Evolutionary conservation across 2,113 vertebrate genomes (phyloP), one percentile per base, ranked within the genome.

Genomic region (Bos javanicus): DNA sequence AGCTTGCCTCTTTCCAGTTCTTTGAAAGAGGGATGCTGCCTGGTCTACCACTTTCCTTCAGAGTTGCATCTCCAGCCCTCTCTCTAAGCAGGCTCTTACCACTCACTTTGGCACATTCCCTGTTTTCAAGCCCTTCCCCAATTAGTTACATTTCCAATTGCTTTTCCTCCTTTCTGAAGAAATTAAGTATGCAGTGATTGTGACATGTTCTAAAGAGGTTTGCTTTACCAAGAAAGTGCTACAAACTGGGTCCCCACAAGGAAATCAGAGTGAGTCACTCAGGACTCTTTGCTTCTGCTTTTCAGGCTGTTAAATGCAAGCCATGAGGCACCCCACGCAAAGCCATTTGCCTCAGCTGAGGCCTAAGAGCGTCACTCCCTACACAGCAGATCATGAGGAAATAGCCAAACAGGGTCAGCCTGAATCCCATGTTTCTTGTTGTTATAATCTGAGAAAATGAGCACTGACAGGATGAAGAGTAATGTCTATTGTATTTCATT

Each of bases 81-180:
- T 16, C 8, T 10, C 46, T 23, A 23, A 5, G 9, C 15, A 30
- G 43, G 3, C 39, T 90, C 46, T 36, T 33, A 33, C 17, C 36
- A 57, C 12, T 52, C 71, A 62, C 7, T 46, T 88, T 64, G 23
- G 48, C 6, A 54, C 43, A 36, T 48, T 52, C 6, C 46, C 33
- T 36, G 1, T 46, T 86, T 88, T 57, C 21, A 86, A 80, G 16
- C 14, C 60, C 50, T 62, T 64, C 46, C 95, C 43, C 36, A 57
- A 19, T 16, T 74, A 81, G 39, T 33, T 59, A 48, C 48, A 33
- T 4, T 12, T 46, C 17, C n/a, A 93, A 25, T 50, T 57, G 46
- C 13, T 81, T 74, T 95, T 96, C 83, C 76, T 52, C 50, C 90
- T 96, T 97, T 91, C 95, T 94, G 90, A 25, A 91, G 56, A 97